phyloP scores from a whole-genome alignment of 1,140 invertebrate genomes.

The Gerris buenoi region DNA sequence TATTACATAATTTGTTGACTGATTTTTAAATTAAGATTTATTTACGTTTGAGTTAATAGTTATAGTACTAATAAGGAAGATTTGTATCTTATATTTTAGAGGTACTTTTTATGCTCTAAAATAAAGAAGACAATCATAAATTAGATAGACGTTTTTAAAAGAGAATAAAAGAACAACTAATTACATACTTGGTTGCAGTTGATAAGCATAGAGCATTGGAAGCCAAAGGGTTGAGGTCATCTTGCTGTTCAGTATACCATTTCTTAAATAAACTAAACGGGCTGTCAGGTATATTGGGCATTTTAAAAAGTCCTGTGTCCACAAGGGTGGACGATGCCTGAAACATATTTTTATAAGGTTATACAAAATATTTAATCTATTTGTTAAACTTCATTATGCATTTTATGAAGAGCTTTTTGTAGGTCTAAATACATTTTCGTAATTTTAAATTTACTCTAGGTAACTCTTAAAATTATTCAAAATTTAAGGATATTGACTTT shows the following conservation, averaged over 20 bases:
- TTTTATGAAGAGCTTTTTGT: too few relatives aligned
- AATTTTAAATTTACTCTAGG: not conserved
- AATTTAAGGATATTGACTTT: not conserved
- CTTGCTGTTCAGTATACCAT: constrained; percentile 30
- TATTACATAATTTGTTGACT: too few relatives aligned
- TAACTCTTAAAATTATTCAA: not conserved
- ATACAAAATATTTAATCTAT: not conserved
- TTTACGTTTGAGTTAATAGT: not conserved
- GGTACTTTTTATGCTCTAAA: constrained; percentile 6
- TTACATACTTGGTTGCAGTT: constrained; percentile 31
- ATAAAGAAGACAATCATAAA: not conserved
- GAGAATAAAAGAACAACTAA: too few relatives aligned
- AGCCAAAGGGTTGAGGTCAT: constrained; percentile 12
- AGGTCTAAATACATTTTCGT: not conserved
- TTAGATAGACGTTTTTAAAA: not conserved
- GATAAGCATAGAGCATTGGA: constrained; percentile 32
- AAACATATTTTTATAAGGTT: not conserved
- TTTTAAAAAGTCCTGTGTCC: constrained; percentile 21
- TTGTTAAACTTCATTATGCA: too few relatives aligned
- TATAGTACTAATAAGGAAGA: not conserved
- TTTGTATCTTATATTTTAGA: not conserved
- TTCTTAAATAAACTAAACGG: constrained; percentile 32
- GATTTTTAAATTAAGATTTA: not conserved
- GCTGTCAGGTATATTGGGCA: constrained; percentile 27
- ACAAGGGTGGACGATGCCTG: constrained; percentile 6